Conservation (phyloP, 2,797 vertebrate species). For the Acanthurus tractus region DNA sequence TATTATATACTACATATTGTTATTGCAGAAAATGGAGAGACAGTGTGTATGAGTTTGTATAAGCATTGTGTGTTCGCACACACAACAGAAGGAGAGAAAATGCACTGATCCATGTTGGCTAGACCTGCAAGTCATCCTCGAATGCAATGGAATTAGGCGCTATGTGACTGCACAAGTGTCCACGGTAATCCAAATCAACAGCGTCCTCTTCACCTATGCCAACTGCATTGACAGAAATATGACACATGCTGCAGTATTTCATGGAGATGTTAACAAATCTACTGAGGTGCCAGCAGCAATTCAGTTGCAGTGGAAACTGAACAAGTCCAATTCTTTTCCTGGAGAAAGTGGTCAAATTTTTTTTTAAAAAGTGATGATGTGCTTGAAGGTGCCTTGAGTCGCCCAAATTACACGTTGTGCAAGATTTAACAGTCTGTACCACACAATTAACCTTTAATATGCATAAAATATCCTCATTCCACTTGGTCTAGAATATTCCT, state of each 20-base stretch:
- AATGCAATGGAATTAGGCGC: conserved; percentile 21
- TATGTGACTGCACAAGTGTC: conserved; percentile 20
- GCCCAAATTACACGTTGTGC: not conserved
- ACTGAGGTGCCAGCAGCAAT: conserved; percentile 1
- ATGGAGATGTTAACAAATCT: conserved; percentile 22
- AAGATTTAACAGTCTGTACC: conserved; percentile 8
- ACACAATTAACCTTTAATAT: conserved; percentile 25
- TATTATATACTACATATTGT: not conserved
- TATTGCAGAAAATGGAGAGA: not conserved
- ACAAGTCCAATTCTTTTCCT: not conserved
- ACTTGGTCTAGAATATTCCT: conserved; percentile 8
- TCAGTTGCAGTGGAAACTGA: conserved; percentile 9
- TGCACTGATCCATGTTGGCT: conserved; percentile 5
- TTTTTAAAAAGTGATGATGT: not conserved
- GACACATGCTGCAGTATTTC: conserved; percentile 21
- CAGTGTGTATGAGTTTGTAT: not conserved
- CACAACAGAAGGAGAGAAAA: conserved; percentile 15
- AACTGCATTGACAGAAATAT: conserved; percentile 35
- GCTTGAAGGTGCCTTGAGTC: not conserved
- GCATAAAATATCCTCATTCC: conserved; percentile 11
- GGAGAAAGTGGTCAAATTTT: not conserved
- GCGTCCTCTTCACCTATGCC: conserved; percentile 21
- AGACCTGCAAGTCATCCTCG: conserved; percentile 22
- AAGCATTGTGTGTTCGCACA: not conserved
- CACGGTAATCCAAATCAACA: conserved; percentile 29